Evolutionary conservation across 2,888 invertebrate genomes (phyloP), one percentile per base, ranked within the genome.

Genomic region (Hermaeophaga mercurialis): DNA sequence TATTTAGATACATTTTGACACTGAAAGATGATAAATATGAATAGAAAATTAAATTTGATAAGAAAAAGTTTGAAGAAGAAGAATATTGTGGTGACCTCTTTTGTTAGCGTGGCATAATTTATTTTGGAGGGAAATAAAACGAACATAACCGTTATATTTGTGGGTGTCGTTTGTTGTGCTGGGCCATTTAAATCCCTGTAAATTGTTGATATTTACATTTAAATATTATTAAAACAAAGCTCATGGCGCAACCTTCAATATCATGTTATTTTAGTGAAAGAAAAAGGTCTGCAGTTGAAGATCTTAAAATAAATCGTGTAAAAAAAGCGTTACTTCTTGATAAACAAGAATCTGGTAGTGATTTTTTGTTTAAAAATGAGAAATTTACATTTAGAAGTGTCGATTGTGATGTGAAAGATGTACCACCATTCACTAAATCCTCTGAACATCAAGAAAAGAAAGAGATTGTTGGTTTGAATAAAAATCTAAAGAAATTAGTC

Each of bases 231-330:
- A 43, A 43, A 43, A 50, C 39, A 39, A 39, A n/a, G 49, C 72
- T 68, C 71, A 90, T 91, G 90, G 85, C 90, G 62, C 91, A 91
- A 78, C 86, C 88, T 67, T 87, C 88, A 46, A 84, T 91, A 56
- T 86, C 87, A 59, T 83, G 85, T 62, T 91, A 84, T 80, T 91
- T 90, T 75, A 86, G 84, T 74, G 86, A 85, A 69, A 84, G 90
- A 71, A 91, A 91, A 79, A 84, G 91, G 68, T 81, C 85, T 56
- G 88, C 87, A n/a, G 75, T 80, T 6, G 89, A 90, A 46, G 90
- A 90, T 72, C 71, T 80, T 50, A 78, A 80, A 59, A 61, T 72
- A 63, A 70, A 66, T 66, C 74, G 77, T 73, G 73, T 77, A 73
- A 82, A 75, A 73, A 85, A 85, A 75, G 80, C 82, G 39, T 68